These are phyloP conservation scores for Trachymyrmex septentrionalis DNA, from an alignment of 1,140 invertebrate species.

Conservation along the genomic window DNA sequence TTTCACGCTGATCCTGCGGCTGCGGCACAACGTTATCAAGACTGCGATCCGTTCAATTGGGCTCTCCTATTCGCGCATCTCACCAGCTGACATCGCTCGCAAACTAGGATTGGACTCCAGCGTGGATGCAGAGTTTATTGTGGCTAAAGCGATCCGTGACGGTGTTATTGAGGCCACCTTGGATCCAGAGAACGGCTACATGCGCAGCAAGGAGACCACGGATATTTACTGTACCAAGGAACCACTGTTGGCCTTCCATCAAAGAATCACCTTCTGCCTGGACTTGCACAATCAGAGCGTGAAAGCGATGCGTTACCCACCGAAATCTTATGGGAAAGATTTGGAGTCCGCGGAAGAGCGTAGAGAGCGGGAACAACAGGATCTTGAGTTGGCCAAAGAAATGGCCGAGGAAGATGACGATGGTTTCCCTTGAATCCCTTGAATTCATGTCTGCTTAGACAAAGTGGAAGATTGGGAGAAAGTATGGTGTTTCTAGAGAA, in stretches of 20 bases:
- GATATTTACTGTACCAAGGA: slow-evolving; percentile 99
- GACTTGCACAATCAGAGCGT: slow-evolving; percentile 99
- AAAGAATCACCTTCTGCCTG: slow-evolving; percentile 98
- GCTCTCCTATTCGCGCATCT: slow-evolving; percentile 98
- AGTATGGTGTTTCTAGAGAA: background rate
- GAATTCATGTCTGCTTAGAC: too few species aligned
- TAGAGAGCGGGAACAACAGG: slow-evolving; percentile 98
- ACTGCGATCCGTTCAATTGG: slow-evolving; percentile 99
- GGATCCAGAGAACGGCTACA: slow-evolving; percentile 97
- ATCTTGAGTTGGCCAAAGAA: slow-evolving; percentile 98
- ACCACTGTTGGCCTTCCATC: slow-evolving; percentile 98
- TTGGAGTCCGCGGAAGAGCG: slow-evolving; percentile 99
- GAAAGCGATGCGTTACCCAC: slow-evolving; percentile 99
- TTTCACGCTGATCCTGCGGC: slow-evolving; percentile 96
- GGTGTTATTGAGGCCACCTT: slow-evolving; percentile 99
- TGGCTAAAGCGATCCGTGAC: slow-evolving; percentile 99
- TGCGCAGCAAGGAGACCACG: slow-evolving; percentile 98
- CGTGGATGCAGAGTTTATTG: slow-evolving; percentile 99
- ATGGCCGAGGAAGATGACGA: slow-evolving; percentile 99
- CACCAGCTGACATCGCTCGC: slow-evolving; percentile 96
- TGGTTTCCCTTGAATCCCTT: slow-evolving; percentile 89
- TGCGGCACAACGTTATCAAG: slow-evolving; percentile 99
- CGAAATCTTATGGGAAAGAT: slow-evolving; percentile 99
- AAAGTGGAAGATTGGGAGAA: background rate
- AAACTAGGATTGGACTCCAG: slow-evolving; percentile 97